phyloP scores from a whole-genome alignment of 2,888 invertebrate genomes.

The Vannuccia rotundouncinata region DNA sequence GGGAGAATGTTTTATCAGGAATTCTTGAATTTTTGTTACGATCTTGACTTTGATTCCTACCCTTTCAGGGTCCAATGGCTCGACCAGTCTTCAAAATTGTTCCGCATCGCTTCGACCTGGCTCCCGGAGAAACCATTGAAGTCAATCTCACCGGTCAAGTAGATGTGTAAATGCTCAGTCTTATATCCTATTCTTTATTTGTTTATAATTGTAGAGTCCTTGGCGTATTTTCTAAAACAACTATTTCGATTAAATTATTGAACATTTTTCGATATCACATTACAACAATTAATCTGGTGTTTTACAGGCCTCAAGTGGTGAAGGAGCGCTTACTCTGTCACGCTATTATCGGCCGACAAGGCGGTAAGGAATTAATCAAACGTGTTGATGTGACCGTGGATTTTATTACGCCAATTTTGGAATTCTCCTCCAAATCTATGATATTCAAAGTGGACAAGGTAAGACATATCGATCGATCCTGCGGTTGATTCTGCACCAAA shows the following conservation, averaged over 20 bases:
- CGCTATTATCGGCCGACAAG: constrained; percentile 55
- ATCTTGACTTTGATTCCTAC: no score
- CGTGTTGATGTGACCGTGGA: constrained; percentile 53
- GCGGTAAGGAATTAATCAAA: constrained; percentile 57
- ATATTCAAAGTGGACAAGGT: constrained; percentile 56
- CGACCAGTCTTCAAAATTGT: constrained; percentile 50
- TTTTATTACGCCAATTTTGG: constrained; percentile 55
- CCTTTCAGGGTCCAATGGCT: constrained; percentile 26
- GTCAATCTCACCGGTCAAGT: constrained; percentile 52
- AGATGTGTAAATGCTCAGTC: constrained; percentile 46
- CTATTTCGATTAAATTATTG: background rate
- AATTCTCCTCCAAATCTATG: constrained; percentile 52
- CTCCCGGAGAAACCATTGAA: constrained; percentile 51
- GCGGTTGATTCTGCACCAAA: background rate
- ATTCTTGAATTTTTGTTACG: no score
- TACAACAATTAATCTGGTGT: no score
- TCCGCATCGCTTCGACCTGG: constrained; percentile 54
- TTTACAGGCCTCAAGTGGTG: constrained; percentile 50
- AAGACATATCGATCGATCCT: constrained; percentile 23
- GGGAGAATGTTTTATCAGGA: no score
- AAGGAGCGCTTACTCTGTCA: constrained; percentile 53
- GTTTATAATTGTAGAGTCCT: no score
- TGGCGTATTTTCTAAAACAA: no score
- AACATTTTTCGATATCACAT: background rate
- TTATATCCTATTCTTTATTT: no score